A percentile compares a stretch with the other conserved stretches of the same genome.
These are phyloP conservation scores for Pseudococcus longispinus DNA, from an alignment of 2,888 invertebrate species.

Conservation along the genomic window DNA sequence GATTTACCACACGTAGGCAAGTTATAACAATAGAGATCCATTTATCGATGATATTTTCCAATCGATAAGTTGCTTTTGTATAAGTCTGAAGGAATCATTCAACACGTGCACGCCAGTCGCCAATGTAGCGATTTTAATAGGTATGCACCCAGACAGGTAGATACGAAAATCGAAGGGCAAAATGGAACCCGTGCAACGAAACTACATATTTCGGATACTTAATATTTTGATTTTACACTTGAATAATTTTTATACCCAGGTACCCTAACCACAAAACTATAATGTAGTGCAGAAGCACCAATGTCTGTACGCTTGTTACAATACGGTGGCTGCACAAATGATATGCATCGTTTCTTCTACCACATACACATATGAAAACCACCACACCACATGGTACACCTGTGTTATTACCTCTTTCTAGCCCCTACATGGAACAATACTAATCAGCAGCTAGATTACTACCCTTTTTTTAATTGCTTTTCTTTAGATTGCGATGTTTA, in stretches of 20 bases:
- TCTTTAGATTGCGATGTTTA: not conserved
- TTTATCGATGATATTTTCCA: not conserved
- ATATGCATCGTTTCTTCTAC: constrained; percentile 22
- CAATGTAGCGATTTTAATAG: not conserved
- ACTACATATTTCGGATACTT: not conserved
- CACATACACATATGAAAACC: not conserved
- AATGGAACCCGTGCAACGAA: not conserved
- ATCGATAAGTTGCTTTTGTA: not conserved
- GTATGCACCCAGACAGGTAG: not conserved
- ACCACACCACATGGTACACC: not conserved
- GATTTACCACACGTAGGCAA: too few relatives aligned
- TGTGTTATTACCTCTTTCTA: not conserved
- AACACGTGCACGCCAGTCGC: not conserved
- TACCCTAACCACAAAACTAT: not conserved
- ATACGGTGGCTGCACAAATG: constrained; percentile 28
- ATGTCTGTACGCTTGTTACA: constrained; percentile 5
- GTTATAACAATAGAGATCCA: not conserved
- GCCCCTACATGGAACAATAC: not conserved
- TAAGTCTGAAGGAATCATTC: not conserved
- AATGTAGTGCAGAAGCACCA: constrained; percentile 7
- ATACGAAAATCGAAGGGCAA: not conserved
- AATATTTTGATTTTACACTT: constrained; percentile 22
- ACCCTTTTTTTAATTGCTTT: constrained; percentile 8
- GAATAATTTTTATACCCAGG: not conserved
- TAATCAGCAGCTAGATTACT: not conserved